phyloP scores from a whole-genome alignment of 2,888 invertebrate genomes.

The Synergus japonicus region DNA sequence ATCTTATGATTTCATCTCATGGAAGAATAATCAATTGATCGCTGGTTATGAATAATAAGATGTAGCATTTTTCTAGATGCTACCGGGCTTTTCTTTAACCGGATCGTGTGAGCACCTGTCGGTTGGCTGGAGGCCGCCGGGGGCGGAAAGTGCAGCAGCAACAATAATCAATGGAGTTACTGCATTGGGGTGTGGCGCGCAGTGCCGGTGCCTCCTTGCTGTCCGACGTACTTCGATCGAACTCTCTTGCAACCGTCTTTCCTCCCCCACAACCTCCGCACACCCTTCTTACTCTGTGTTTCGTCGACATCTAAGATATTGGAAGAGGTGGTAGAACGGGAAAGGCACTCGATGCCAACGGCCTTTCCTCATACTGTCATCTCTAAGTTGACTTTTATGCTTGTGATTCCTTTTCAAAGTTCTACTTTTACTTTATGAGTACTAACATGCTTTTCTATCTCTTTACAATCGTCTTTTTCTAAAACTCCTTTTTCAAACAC shows the following conservation, averaged over 20 bases:
- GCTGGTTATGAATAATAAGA: not conserved
- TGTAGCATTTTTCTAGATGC: not conserved
- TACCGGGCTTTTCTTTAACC: slow-evolving; percentile 5
- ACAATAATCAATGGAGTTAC: slow-evolving; percentile 77
- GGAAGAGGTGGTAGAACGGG: slow-evolving; percentile 7
- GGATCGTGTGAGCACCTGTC: slow-evolving; percentile 40
- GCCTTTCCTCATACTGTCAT: not conserved
- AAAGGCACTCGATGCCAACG: not conserved
- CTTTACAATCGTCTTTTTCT: no score
- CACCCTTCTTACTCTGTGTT: slow-evolving; percentile 20
- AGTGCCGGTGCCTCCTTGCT: slow-evolving; percentile 71
- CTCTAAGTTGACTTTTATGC: not conserved
- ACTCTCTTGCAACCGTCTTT: slow-evolving; percentile 57
- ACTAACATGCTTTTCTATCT: no score
- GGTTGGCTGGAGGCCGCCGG: slow-evolving; percentile 52
- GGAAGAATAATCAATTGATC: not conserved
- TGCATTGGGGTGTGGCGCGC: slow-evolving; percentile 75
- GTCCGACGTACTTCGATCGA: slow-evolving; percentile 74
- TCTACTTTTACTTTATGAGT: no score
- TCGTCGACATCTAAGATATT: slow-evolving; percentile 14
- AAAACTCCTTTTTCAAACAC: no score
- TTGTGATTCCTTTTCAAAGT: not conserved
- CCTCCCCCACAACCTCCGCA: slow-evolving; percentile 42
- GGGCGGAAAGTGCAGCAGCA: slow-evolving; percentile 67
- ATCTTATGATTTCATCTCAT: no score